A percentile compares a stretch with the other conserved stretches of the same genome.
Evolutionary conservation across 1,140 invertebrate genomes (phyloP).

Genomic region (Rhagoletis zephyria): DNA sequence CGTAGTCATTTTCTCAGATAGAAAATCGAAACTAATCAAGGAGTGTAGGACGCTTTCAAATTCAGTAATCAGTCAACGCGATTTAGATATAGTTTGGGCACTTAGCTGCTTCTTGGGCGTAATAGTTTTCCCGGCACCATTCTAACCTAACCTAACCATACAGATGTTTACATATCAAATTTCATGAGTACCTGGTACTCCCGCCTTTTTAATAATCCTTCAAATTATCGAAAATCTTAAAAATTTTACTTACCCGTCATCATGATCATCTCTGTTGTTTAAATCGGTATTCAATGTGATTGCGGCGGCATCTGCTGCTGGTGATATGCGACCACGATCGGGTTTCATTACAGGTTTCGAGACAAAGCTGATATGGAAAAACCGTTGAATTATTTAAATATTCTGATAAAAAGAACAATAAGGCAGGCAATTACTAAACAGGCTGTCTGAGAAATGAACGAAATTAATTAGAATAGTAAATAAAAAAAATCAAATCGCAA

Average conservation of each 20-base stretch:
- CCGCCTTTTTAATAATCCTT: neutral
- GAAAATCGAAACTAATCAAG: too few species aligned
- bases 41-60: too few species aligned
- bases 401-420: neutral
- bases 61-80: too few species aligned
- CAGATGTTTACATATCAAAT: too few species aligned
- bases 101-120: too few species aligned
- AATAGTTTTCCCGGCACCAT: too few species aligned
- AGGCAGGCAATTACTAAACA: neutral
- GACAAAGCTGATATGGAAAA: slow-evolving; percentile 32
- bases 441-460: neutral
- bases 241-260: slow-evolving; percentile 77
- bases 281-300: slow-evolving; percentile 69
- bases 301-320: slow-evolving; percentile 76
- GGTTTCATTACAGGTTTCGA: slow-evolving; percentile 78
- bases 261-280: slow-evolving; percentile 76
- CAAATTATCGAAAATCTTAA: neutral
- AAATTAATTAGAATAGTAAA: neutral
- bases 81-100: too few species aligned
- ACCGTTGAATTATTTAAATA: neutral
- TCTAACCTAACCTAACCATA: too few species aligned
- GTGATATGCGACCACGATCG: slow-evolving; percentile 79
- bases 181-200: neutral
- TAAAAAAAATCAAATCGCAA: too few species aligned
- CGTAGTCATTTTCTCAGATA: too few species aligned